These are phyloP conservation scores for Tapirus indicus DNA, from an alignment of 2,797 vertebrate genomes.

Conservation along the genomic window DNA sequence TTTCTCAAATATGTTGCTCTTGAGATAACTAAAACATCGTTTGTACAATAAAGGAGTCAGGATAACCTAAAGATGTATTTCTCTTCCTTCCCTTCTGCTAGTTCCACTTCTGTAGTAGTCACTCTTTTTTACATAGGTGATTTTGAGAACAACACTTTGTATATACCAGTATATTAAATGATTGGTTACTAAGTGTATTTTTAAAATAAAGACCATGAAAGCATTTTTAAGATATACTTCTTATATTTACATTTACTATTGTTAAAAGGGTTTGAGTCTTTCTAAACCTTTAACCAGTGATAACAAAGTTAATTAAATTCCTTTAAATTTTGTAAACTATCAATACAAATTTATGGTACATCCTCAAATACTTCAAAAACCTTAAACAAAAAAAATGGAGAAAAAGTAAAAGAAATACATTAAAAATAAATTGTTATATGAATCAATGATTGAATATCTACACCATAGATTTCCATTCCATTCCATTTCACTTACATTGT, in stretches of 20 bases:
- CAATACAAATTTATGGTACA: background rate
- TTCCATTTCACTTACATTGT: background rate
- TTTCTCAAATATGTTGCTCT: background rate
- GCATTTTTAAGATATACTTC: background rate
- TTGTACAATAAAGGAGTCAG: background rate
- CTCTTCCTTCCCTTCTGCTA: background rate
- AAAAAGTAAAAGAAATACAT: background rate
- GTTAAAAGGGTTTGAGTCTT: background rate
- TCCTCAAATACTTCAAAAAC: background rate
- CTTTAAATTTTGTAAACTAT: background rate
- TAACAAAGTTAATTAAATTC: background rate
- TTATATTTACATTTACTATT: background rate
- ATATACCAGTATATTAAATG: background rate
- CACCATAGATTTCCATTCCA: background rate
- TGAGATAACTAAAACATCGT: background rate
- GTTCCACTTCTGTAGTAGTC: background rate
- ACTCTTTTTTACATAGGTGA: background rate
- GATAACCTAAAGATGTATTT: background rate
- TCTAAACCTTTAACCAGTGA: background rate
- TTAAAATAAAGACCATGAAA: background rate
- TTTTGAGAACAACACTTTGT: background rate
- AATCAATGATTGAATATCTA: background rate
- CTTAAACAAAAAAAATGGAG: background rate
- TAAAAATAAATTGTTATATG: background rate
- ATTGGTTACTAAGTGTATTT: background rate